Evolutionary conservation across 2,888 invertebrate species (phyloP).

Genomic region (Scaptomyza polygonia): DNA sequence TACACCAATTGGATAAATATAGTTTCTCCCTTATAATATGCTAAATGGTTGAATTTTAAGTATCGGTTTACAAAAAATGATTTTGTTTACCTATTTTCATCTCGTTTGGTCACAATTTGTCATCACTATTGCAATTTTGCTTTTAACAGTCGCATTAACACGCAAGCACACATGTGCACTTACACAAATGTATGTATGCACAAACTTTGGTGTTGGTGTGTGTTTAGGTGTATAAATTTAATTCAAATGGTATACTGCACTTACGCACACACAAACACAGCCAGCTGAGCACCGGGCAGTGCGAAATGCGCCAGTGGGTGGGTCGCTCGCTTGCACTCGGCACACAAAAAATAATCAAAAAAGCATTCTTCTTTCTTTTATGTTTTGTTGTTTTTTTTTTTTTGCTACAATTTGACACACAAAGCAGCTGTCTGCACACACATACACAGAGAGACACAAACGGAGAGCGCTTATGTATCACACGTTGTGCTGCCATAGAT

Average conservation of each 20-base stretch:
- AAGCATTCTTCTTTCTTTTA: slow-evolving; percentile 34
- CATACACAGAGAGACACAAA: slow-evolving; percentile 29
- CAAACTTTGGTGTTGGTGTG: background rate
- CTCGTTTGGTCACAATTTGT: slow-evolving; percentile 24
- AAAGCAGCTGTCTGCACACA: slow-evolving; percentile 76
- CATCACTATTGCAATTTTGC: slow-evolving; percentile 32
- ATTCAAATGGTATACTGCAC: slow-evolving; percentile 31
- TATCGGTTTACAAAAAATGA: too few relatives aligned
- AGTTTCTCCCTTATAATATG: background rate
- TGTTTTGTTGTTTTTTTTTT: background rate
- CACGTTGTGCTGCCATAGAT: slow-evolving; percentile 55
- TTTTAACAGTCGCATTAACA: slow-evolving; percentile 21
- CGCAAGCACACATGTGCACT: slow-evolving; percentile 1
- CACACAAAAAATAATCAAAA: slow-evolving; percentile 45
- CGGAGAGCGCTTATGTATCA: slow-evolving; percentile 37
- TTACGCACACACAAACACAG: background rate
- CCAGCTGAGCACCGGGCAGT: slow-evolving; percentile 37
- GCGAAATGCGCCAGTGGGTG: slow-evolving; percentile 65
- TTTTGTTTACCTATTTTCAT: slow-evolving; percentile 6
- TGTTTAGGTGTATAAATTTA: slow-evolving; percentile 30
- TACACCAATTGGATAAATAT: background rate
- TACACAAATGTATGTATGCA: background rate
- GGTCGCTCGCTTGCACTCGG: slow-evolving; percentile 41
- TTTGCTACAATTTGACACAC: slow-evolving; percentile 79
- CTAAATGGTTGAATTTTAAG: background rate